Percentiles rank a stretch among this genome's conserved stretches.
Conservation (phyloP, 2,888 invertebrate species). For the Epistrophella euchroma region DNA sequence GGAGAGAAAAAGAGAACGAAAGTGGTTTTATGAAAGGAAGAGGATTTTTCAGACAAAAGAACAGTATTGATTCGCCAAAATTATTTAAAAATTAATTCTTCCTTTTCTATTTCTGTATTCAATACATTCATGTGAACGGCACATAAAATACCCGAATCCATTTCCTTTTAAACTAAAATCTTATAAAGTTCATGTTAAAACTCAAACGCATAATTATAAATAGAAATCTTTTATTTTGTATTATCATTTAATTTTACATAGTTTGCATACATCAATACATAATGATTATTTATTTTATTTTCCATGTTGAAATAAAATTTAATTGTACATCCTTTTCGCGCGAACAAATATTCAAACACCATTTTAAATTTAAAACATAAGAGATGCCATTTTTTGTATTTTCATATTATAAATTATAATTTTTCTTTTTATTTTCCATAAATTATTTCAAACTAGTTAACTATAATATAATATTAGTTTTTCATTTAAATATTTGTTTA, state of each 20-base stretch:
- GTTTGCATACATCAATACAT: constrained; percentile 67
- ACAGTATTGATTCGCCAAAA: no score
- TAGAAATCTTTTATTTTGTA: constrained; percentile 70
- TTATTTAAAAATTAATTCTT: no score
- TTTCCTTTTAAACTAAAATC: no score
- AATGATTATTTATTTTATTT: constrained; percentile 32
- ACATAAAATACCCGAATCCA: no score
- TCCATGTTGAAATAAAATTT: constrained; percentile 44
- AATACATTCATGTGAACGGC: no score
- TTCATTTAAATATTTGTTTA: constrained; percentile 22
- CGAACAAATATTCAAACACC: constrained; percentile 36
- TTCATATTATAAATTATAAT: constrained; percentile 32
- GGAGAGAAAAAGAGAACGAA: no score
- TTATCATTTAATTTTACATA: constrained; percentile 67
- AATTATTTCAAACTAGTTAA: constrained; percentile 44
- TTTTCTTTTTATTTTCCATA: constrained; percentile 23
- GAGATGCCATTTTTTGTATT: constrained; percentile 46
- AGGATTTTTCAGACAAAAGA: no score
- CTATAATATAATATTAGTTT: constrained; percentile 30
- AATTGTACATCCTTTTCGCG: constrained; percentile 47
- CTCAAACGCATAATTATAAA: constrained; percentile 51
- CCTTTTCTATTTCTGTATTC: no score
- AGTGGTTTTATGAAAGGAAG: no score
- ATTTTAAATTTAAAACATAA: constrained; percentile 49
- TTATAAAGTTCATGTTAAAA: not conserved